Evolutionary conservation across 2,113 vertebrate species (phyloP), one percentile per base, ranked within the genome.

Genomic region (Astur gentilis): DNA sequence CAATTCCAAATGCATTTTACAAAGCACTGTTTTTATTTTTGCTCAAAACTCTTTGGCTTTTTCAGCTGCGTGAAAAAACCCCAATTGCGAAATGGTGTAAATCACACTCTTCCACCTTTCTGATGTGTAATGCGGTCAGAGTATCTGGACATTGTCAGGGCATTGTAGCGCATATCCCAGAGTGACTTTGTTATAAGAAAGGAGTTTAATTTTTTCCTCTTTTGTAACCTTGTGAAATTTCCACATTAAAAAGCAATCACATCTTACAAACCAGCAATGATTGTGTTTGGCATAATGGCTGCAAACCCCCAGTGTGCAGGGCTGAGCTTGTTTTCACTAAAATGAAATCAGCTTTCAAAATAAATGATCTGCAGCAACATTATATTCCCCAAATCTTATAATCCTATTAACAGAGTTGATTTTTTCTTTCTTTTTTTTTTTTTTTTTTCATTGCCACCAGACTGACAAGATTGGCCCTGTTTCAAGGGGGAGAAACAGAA

Each of bases 81-180:
- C 73, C 86, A 91, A 61, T 71, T 92, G 94, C 83, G 95, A 97
- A 97, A 96, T 83, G 94, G 93, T 87, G 94, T 96, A 98, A 98
- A 97, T 98, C 96, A 95, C 91, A 96, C 76, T 72, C 88, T 96
- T 96, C 91, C 97, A 98, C 97, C 96, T 97, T 98, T 97, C 96
- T 96, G 89, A 92, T 95, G 90, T 96, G 95, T 25, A 66, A 82
- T 95, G 96, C 12, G 81, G 92, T 86, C 77, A 91, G 96, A 97
- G 93, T 85, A 89, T 98, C 98, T 99, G 98, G 98, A 98, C 98
- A 98, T 96, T 98, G 98, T 99, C 99, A 98, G 95, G 83, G 90
- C 89, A 97, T 97, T 97, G 96, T 97, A 98, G 90, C 72, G 27
- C 94, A 78, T 97, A 96, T 95, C 96, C 96, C 96, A 97, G 97